Evolutionary conservation across 2,888 invertebrate species (phyloP), one percentile per base, ranked within the genome.

Genomic region (Scelioninae gen. 2): DNA sequence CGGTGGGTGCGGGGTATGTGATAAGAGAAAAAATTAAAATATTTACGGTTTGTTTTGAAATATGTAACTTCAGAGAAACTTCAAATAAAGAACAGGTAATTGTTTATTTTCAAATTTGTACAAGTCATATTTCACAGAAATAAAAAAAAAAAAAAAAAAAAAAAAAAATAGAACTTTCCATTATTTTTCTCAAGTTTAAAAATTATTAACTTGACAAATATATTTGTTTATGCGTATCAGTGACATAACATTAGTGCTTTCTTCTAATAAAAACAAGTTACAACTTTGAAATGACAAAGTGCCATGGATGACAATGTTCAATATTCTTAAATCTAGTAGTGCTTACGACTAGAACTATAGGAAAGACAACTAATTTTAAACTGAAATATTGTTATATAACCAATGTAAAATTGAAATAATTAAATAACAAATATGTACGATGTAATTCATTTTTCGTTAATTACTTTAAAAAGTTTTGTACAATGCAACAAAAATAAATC

Each of bases 361-460:
- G 35, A 35, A 35, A 11, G 2, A 35, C 35, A 13, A 35, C 2
- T 35, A 35, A 35, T 35, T 35, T 35, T 35, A 35, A 35, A 35
- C 35, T 35, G 11, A 35, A 2, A 35, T 11, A 35, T 11, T 22
- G 13, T 35, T 39, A 1, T 7, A 35, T 35, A 35, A n/a, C n/a
- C n/a, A n/a, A n/a, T n/a, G n/a, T n/a, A n/a, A n/a, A n/a, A 35
- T 35, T 31, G 2, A 31, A 9, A 31, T 31, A 31, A 31, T 31
- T 31, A 9, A 2, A 31, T n/a, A n/a, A n/a, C n/a, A n/a, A 31
- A 9, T 31, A 31, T 9, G 10, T 31, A 7, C 10, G 4, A 31
- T 31, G 9, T 9, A 31, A 31, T 2, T n/a, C n/a, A n/a, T n/a
- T n/a, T n/a, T n/a, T n/a, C n/a, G n/a, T n/a, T n/a, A n/a, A n/a